A percentile compares a stretch with the other conserved stretches of the same genome.
These are phyloP conservation scores for Sanderia malayensis DNA, from an alignment of 30 jellyfish, hydroid and myxozoan genomes.

Conservation along the genomic window DNA sequence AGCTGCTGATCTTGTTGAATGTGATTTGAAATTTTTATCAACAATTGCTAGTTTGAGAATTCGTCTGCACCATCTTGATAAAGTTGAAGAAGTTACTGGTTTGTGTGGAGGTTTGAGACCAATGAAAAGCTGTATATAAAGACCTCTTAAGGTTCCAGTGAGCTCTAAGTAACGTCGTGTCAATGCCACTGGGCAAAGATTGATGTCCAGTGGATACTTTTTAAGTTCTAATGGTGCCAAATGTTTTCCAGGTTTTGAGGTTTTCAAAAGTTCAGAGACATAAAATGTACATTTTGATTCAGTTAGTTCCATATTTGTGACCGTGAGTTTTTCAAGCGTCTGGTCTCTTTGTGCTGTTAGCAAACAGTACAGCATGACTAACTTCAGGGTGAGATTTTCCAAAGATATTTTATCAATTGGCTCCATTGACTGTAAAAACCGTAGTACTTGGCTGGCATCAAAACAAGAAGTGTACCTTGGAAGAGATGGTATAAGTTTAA, in stretches of 20 bases:
- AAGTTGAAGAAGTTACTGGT: not conserved
- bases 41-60: constrained; percentile 6
- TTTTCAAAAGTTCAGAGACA: constrained; percentile 26
- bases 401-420: not conserved
- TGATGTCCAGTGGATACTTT: not conserved
- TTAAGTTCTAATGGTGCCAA: constrained; percentile 29
- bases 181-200: constrained; percentile 34
- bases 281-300: constrained; percentile 15
- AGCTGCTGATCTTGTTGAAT: constrained; percentile 20
- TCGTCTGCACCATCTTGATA: constrained; percentile 9
- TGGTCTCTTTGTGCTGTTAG: constrained; percentile 40
- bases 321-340: constrained; percentile 10
- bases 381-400: not conserved
- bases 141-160: constrained; percentile 28
- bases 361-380: constrained; percentile 34
- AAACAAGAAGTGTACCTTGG: constrained; percentile 27
- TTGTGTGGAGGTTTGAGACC: constrained; percentile 15
- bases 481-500: constrained; percentile 18
- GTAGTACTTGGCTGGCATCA: constrained; percentile 19
- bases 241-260: constrained; percentile 50
- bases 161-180: constrained; percentile 16
- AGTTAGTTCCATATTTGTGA: not conserved
- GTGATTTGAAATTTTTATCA: constrained; percentile 4
- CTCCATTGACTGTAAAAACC: not conserved
- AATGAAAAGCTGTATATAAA: not conserved